Evolutionary conservation across 1,140 invertebrate genomes (phyloP).

Genomic region (Bombus haemorrhoidalis): DNA sequence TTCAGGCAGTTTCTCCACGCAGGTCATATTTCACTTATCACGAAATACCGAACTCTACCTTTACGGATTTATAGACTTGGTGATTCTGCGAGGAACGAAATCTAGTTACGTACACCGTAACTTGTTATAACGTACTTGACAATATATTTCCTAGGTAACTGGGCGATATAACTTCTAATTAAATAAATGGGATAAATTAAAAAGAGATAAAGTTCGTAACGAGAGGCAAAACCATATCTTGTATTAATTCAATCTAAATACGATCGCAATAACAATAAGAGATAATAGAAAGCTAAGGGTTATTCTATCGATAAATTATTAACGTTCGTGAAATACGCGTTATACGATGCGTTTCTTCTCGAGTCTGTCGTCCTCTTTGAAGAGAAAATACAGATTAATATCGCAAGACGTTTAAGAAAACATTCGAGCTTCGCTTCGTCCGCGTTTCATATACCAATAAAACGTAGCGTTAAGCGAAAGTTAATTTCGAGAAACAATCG

Average conservation of each 20-base stretch:
- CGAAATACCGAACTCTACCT: constrained; percentile 8
- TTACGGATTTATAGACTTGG: neutral
- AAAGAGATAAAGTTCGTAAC: neutral
- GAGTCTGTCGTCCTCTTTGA: too few relatives aligned
- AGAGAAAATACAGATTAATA: too few relatives aligned
- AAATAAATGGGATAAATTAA: neutral
- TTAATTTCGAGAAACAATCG: too few relatives aligned
- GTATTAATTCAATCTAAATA: neutral
- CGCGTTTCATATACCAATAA: too few relatives aligned
- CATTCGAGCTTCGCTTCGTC: too few relatives aligned
- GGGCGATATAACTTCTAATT: neutral
- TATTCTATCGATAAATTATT: too few relatives aligned
- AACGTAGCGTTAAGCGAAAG: too few relatives aligned
- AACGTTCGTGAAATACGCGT: too few relatives aligned
- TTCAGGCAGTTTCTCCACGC: neutral
- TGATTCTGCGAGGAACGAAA: neutral
- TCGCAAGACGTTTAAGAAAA: too few relatives aligned
- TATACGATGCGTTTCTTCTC: too few relatives aligned
- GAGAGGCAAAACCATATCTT: neutral
- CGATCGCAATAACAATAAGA: neutral
- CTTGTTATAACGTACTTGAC: neutral
- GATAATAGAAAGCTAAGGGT: too few relatives aligned
- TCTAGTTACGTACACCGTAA: neutral
- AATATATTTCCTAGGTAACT: neutral
- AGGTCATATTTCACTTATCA: constrained; percentile 16